Evolutionary conservation across 2,113 vertebrate species (phyloP).

Genomic region (Mystacornis crossleyi): DNA sequence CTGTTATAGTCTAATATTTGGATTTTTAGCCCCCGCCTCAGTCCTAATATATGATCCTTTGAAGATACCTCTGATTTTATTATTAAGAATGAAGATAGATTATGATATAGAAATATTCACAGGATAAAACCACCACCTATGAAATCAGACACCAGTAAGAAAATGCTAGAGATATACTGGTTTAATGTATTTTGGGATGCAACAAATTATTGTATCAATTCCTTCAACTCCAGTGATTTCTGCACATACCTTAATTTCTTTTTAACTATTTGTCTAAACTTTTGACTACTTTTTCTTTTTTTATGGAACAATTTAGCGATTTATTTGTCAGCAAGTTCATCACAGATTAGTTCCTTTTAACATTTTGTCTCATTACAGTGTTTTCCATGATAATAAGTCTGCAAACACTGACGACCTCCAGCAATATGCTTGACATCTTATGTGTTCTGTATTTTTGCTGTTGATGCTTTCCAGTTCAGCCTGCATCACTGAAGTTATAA

Average conservation of each 20-base stretch:
- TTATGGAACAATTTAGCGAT: background rate
- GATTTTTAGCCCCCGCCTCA: background rate
- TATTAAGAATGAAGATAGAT: background rate
- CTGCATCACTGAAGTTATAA: background rate
- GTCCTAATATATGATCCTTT: background rate
- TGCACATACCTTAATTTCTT: background rate
- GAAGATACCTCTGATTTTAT: background rate
- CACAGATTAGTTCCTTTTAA: background rate
- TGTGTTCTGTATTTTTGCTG: background rate
- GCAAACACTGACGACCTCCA: background rate
- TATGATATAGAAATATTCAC: background rate
- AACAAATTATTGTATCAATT: background rate
- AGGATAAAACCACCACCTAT: background rate
- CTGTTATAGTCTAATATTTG: background rate
- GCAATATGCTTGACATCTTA: background rate
- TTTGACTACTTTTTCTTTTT: background rate
- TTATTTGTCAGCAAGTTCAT: background rate
- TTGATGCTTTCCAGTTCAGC: background rate
- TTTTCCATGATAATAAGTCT: background rate
- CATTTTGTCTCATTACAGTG: background rate
- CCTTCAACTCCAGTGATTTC: background rate
- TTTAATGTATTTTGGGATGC: background rate
- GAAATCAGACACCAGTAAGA: background rate
- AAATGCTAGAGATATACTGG: background rate
- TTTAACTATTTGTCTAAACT: background rate